Base-by-base conservation (phyloP, 2,888 invertebrate species). In the Drosophila pseudotalamancana region DNA sequence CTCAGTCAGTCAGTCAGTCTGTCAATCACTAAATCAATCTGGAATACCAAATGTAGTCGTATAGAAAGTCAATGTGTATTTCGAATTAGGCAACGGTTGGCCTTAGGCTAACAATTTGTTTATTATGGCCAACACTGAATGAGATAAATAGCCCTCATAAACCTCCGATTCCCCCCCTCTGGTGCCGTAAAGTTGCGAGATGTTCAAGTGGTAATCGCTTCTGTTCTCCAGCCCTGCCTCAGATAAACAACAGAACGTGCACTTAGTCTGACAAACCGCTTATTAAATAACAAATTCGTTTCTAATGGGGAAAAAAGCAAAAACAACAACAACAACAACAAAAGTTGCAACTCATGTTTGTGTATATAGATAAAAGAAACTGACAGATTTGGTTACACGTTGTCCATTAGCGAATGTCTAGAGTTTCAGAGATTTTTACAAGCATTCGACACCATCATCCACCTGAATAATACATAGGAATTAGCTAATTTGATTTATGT, bases 71-170 rank as follows among this genome's bases (percentile, higher is more conserved):
- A 2, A 6, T 12, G 6, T 23, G 1, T 31, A 6, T 32, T 11
- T 21, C 32, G 40, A 60, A 60, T 75, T 75, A 60, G 53, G 57
- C 60, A 64, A 43, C 46, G 34, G 16, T 1, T 43, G 53, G 25
- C 27, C 46, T 31, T 29, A 4, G 21, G 43, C 14, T 21, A 27
- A 37, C 42, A 45, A 51, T 66, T 75, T 75, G 76, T 75, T 79
- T 75, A 64, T 49, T 57, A 19, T 56, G 34, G 31, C 43, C 43
- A 53, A 35, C 64, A 61, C 63, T 63, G 37, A 57, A 31, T 46
- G 37, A 64, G 63, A 64, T 79, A 67, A 65, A 66, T 61, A 49
- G 23, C 40, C 18, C 32, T 35, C 54, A 63, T 77, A 77, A 73
- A 61, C 62, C 27, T 63, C 27, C 14, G 19, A 25, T 18, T n/a